Evolutionary conservation across 1,140 invertebrate species (phyloP), one percentile per base, ranked within the genome.

Genomic region (Stegodyphus dumicola): DNA sequence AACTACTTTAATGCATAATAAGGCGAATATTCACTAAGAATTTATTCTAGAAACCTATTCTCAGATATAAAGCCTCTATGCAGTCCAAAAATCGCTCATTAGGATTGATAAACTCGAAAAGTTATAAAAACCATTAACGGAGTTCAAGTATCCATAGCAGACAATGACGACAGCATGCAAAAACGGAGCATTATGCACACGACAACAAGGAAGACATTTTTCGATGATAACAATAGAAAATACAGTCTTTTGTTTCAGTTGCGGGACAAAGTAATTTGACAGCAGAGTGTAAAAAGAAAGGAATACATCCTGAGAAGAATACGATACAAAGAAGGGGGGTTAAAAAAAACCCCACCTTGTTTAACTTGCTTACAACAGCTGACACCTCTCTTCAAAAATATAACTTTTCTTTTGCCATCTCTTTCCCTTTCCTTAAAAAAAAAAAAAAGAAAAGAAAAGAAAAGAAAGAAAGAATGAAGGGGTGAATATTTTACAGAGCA

Each of bases 341-440:
- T 15, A 1, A 81, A 18, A 73, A 71, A 71, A 75, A 83, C 74
- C 67, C 80, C 70, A 83, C 71, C 70, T 83, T 83, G 80, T 83
- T 83, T 83, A 83, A 75, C 79, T 83, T 75, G 80, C 80, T 83
- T 83, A 83, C 49, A 83, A 48, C 80, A 83, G 80, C 80, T 83
- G 80, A 83, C 80, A 83, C 80, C 80, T 83, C 33, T 33, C 71
- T 73, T 60, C 18, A 13, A 56, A 48, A 83, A 74, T 60, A 75
- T 69, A 79, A 69, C 33, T 79, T 79, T 79, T 33, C 65, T 70
- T 48, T 53, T 15, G 9, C 53, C 52, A 33, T 33, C 33, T 33
- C 33, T 33, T 75, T 75, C 56, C 56, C n/a, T 75, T 54, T 54
- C 7, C 13, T 0, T 9, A 17, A 17, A 60, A 66, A 83, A 48